A percentile compares a stretch with the other conserved stretches of the same genome.
Conservation (phyloP, 2,888 invertebrate species). For the Amaurobius ferox region DNA sequence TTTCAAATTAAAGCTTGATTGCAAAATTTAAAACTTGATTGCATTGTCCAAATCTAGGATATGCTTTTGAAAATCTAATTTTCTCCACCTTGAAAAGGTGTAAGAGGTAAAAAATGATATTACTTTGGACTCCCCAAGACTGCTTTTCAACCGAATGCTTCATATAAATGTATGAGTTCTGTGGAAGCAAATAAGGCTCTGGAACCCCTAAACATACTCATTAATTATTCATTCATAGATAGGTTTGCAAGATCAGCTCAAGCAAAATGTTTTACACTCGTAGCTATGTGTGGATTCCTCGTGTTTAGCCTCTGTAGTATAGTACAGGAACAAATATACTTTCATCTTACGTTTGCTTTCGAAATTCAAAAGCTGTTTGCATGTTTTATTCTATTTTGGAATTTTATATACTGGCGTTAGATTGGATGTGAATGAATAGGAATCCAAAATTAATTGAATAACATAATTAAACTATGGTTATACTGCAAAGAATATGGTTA, state of each 20-base stretch:
- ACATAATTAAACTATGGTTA: no score
- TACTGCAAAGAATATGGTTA: no score
- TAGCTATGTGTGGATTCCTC: no score
- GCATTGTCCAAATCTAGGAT: not conserved
- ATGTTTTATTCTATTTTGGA: no score
- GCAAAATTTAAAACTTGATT: constrained; percentile 29
- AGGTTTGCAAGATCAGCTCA: not conserved
- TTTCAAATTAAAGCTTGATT: no score
- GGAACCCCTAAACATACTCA: constrained; percentile 37
- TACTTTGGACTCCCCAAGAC: constrained; percentile 8
- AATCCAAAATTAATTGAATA: no score
- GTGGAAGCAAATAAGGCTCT: constrained; percentile 7
- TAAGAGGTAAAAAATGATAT: not conserved
- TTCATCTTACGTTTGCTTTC: not conserved
- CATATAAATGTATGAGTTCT: constrained; percentile 31
- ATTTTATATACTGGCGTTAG: no score
- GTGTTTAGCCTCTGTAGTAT: not conserved
- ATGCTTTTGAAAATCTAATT: constrained; percentile 37
- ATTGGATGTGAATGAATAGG: no score
- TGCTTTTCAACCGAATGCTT: constrained; percentile 25
- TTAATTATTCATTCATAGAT: constrained; percentile 56
- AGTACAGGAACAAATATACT: not conserved
- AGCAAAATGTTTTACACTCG: no score
- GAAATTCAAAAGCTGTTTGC: not conserved
- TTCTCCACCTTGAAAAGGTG: constrained; percentile 23